Evolutionary conservation across 2,888 invertebrate genomes (phyloP), one percentile per base, ranked within the genome.

Genomic region (Theretra japonica): DNA sequence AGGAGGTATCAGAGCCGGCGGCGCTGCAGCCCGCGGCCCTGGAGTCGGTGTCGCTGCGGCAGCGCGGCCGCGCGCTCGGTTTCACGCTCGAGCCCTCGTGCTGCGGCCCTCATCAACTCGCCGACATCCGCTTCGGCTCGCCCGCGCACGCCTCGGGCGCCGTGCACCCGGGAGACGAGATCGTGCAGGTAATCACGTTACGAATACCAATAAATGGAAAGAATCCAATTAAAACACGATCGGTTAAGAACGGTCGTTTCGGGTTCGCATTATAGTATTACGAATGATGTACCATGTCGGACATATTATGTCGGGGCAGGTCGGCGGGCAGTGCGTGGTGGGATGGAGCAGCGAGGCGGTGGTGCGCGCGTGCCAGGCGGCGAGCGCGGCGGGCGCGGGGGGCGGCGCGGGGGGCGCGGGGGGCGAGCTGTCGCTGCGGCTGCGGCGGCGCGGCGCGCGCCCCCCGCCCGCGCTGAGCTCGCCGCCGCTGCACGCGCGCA

Each of bases 151-250:
- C 97, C 53, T 97, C 98, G 80, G 97, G 97, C 2, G 98, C 98
- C 92, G 97, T 99, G 83, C 98, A 98, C 90, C 97, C 97, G 81
- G 99, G 99, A 0, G 99, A 99, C 92, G 99, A 99, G 95, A 98
- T 99, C 80, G 97, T 99, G 59, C 98, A 98, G 95, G 98, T 98
- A 65, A 25, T 30, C 7, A n/a, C 50, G 65, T 25, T 53, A 23
- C 19, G 15, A 15, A 41, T 41, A 15, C 15, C 0, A 41, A 11
- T 41, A 15, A 41, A 28, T 2, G 28, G 5, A 5, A 28, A 28
- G 28, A 28, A 28, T 28, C 28, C 28, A 0, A 28, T 28, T 28
- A 28, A 28, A 28, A 28, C 28, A 28, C 28, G 28, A 28, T 5
- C 28, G 4, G 28, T 28, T 28, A 28, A 28, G 3, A 28, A 28